These are phyloP conservation scores for Calypte anna DNA, from an alignment of 2,113 vertebrate species.

Conservation along the genomic window DNA sequence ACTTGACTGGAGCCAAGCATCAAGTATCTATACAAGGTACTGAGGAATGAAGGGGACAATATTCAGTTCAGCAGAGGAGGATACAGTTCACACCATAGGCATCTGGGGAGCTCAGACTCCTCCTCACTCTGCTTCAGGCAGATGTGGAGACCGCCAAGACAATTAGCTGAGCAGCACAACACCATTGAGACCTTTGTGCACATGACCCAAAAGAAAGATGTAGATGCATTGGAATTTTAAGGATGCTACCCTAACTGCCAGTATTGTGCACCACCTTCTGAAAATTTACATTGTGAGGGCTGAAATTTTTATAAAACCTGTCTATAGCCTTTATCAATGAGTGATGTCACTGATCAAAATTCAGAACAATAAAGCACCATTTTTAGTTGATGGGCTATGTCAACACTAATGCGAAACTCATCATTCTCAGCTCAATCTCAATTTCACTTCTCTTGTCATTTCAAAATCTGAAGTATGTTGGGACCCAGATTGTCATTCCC, in stretches of 20 bases:
- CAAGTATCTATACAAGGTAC: neutral
- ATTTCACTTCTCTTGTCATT: neutral
- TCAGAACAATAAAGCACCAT: neutral
- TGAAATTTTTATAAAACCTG: neutral
- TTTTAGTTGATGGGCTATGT: neutral
- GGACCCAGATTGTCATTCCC: neutral
- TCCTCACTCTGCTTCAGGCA: neutral
- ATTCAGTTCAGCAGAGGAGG: neutral
- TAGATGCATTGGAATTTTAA: neutral
- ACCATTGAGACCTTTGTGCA: neutral
- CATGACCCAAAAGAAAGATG: neutral
- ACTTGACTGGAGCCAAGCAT: neutral
- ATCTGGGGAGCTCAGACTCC: neutral
- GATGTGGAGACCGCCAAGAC: rapidly evolving
- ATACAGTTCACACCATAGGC: neutral
- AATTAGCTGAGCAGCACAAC: neutral
- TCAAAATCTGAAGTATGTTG: neutral
- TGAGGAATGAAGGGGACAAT: neutral
- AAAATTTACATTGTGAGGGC: neutral
- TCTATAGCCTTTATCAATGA: neutral
- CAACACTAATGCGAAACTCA: neutral
- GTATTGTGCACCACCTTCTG: neutral
- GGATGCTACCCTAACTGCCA: neutral
- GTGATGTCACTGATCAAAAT: neutral
- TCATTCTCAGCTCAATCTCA: neutral